phyloP scores from a whole-genome alignment of 2,888 invertebrate genomes.

The Ctena decussata region DNA sequence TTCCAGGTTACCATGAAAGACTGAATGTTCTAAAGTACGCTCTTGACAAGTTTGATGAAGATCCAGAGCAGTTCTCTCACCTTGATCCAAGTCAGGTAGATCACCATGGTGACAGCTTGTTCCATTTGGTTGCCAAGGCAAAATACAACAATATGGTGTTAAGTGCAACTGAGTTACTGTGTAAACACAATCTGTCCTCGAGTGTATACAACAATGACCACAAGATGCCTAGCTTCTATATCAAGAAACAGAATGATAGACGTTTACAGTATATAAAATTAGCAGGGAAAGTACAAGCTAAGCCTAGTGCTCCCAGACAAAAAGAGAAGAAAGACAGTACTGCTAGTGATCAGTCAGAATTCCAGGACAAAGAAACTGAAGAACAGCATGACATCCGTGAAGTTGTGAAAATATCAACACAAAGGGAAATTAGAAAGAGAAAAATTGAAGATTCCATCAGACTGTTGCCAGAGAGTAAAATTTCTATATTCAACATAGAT shows the following conservation, averaged over 20 bases:
- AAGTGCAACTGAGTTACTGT: conserved; percentile 72
- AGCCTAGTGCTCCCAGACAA: not conserved
- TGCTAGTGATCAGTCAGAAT: not conserved
- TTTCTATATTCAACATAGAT: conserved; percentile 41
- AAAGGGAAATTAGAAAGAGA: conserved; percentile 55
- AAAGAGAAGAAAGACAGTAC: not conserved
- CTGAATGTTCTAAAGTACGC: conserved; percentile 69
- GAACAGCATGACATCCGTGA: conserved; percentile 12
- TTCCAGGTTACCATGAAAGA: not conserved
- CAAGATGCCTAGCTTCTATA: conserved; percentile 73
- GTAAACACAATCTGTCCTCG: conserved; percentile 68
- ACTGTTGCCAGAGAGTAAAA: conserved; percentile 54
- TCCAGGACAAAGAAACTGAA: not conserved
- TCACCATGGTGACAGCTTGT: conserved; percentile 63
- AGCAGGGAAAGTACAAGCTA: conserved; percentile 8
- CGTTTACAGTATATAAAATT: conserved; percentile 65
- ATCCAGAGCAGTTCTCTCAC: conserved; percentile 60
- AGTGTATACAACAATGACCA: conserved; percentile 70
- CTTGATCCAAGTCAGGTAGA: conserved; percentile 68
- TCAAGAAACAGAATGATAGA: conserved; percentile 71
- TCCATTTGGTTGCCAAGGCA: conserved; percentile 67
- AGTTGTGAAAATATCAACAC: conserved; percentile 32
- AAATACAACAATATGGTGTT: conserved; percentile 63
- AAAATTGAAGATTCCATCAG: conserved; percentile 65
- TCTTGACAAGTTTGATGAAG: conserved; percentile 62